Evolutionary conservation across 2,113 vertebrate genomes (phyloP), one percentile per base, ranked within the genome.

Genomic region (Thunnus thynnus): DNA sequence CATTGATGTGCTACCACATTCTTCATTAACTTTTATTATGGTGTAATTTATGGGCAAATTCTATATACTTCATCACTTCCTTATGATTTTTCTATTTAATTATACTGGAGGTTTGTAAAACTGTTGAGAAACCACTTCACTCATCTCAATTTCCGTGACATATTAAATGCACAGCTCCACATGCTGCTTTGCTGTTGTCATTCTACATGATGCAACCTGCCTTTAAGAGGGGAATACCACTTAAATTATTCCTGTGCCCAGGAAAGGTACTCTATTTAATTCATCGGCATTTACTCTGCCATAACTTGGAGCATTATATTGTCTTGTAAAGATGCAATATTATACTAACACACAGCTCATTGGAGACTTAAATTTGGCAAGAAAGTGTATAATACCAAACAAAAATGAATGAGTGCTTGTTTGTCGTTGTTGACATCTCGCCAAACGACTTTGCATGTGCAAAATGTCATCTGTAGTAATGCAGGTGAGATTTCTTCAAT

Each of bases 221-320:
- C 52, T 56, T 83, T 67, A 66, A 32, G 30, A 63, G 77, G 88
- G 88, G 89, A 92, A 91, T 89, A 92, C 48, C 89, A 90, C 89
- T 89, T 32, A 63, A 87, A 86, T 82, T 63, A 16, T 50, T 32
- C 17, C 13, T 36, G 9, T 54, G 20, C 71, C 25, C 13, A 73
- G 18, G 41, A 18, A 50, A 71, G 22, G 22, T 22, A 20, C 20
- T n/a, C 17, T 11, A 57, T 65, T 70, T 14, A 9, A 72, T 56
- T 41, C 3, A 58, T 48, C 13, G 41, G 30, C 46, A 4, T 52
- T 20, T 22, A 30, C 7, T 70, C 12, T 50, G 57, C n/a, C 54
- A 51, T 9, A 57, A 63, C 3, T 30, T 46, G 14, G 9, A 47
- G n/a, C 46, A 46, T 61, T 55, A 52, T 61, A 16, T 3, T 41